phyloP scores from a whole-genome alignment of 2,888 invertebrate genomes.

The Ophion ventricosus region DNA sequence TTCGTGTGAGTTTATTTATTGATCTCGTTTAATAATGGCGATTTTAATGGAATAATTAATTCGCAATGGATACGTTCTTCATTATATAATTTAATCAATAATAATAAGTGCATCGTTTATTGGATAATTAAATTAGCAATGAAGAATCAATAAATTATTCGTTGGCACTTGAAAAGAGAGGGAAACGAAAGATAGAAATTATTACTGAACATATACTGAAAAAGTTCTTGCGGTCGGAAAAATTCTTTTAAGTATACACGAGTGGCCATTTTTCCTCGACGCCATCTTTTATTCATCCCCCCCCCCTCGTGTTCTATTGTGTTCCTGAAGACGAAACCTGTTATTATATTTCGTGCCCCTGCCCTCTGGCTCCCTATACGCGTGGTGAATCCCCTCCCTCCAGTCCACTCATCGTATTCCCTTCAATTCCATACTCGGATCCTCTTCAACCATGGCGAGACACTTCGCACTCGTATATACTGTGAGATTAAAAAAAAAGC shows the following conservation, averaged over 20 bases:
- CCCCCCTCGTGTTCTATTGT: slow-evolving; percentile 76
- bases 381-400: slow-evolving; percentile 44
- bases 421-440: slow-evolving; percentile 36
- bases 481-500: neutral
- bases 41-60: neutral
- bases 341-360: slow-evolving; percentile 72
- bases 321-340: slow-evolving; percentile 67
- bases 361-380: slow-evolving; percentile 36
- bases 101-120: neutral
- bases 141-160: neutral
- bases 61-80: neutral
- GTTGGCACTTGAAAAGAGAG: neutral
- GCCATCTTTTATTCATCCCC: slow-evolving; percentile 69
- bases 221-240: neutral
- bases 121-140: neutral
- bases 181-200: no score
- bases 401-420: slow-evolving; percentile 47
- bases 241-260: neutral
- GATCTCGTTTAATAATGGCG: neutral
- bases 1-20: slow-evolving; percentile 14
- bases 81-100: neutral
- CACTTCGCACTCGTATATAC: neutral
- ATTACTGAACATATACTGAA: neutral
- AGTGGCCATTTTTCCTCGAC: slow-evolving; percentile 59
- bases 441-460: slow-evolving; percentile 48